phyloP scores from a whole-genome alignment of 2,797 vertebrate genomes.

The Acipenser ruthenus region DNA sequence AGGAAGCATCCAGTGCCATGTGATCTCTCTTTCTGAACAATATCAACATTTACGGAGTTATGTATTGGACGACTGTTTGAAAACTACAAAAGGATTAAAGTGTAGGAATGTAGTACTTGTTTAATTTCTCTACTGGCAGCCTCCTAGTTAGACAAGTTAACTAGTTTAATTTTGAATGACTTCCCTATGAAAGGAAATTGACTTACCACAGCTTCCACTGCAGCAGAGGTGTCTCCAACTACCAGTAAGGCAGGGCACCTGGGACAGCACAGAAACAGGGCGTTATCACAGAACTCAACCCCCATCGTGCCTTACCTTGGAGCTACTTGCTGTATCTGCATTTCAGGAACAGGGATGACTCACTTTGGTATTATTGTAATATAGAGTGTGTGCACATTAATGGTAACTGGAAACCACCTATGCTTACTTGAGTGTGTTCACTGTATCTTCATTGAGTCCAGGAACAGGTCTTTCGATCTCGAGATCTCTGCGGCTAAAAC shows the following conservation, averaged over 20 bases:
- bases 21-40: no score
- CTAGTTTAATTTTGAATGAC: neutral
- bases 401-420: neutral
- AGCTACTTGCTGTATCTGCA: no score
- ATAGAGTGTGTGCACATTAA: no score
- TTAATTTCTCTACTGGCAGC: no score
- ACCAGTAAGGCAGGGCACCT: slow-evolving; percentile 83
- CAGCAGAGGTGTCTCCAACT: slow-evolving; percentile 86
- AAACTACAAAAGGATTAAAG: no score
- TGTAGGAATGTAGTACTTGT: no score
- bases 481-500: slow-evolving; percentile 72
- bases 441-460: slow-evolving; percentile 64
- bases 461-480: slow-evolving; percentile 79
- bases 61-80: no score
- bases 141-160: neutral
- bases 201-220: slow-evolving; percentile 88
- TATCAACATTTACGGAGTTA: no score
- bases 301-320: no score
- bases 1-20: no score
- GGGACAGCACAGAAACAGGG: slow-evolving; percentile 1
- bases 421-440: slow-evolving; percentile 81
- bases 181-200: neutral
- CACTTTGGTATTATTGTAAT: neutral
- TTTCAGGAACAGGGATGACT: neutral
- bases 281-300: no score